Conservation (phyloP, 2,888 invertebrate genomes). For the Zele albiditarsus region DNA sequence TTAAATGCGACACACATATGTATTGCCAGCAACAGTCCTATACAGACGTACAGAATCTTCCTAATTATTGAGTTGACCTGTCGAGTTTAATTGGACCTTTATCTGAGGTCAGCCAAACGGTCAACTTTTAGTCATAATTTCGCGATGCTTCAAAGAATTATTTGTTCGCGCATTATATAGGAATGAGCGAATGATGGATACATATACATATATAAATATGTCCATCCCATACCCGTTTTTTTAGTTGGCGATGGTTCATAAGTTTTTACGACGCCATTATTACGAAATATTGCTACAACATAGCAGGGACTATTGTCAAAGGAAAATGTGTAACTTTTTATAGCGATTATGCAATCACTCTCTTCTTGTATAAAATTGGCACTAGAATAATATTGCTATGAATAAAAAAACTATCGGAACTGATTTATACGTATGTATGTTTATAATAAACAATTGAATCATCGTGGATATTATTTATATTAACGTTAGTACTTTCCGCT, state of each 20-base stretch:
- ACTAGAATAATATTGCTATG: conserved; percentile 15
- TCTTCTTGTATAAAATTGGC: conserved; percentile 1
- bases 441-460: conserved; percentile 56
- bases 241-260: conserved; percentile 10
- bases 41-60: conserved; percentile 48
- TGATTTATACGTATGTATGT: conserved; percentile 40
- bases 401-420: conserved; percentile 1
- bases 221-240: not conserved
- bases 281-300: conserved; percentile 11
- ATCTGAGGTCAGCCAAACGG: conserved; percentile 58
- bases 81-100: conserved; percentile 61
- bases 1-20: conserved; percentile 25
- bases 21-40: conserved; percentile 15
- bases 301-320: not conserved
- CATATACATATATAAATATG: not conserved
- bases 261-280: conserved; percentile 26
- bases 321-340: not conserved
- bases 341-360: conserved; percentile 28
- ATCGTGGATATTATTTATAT: conserved; percentile 55
- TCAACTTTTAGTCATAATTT: conserved; percentile 51
- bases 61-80: conserved; percentile 63
- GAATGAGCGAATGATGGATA: not conserved
- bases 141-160: conserved; percentile 53
- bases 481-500: conserved; percentile 56
- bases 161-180: conserved; percentile 46